Base-by-base conservation (phyloP, 2,888 invertebrate genomes). In the Stenolophus ochropezus region DNA sequence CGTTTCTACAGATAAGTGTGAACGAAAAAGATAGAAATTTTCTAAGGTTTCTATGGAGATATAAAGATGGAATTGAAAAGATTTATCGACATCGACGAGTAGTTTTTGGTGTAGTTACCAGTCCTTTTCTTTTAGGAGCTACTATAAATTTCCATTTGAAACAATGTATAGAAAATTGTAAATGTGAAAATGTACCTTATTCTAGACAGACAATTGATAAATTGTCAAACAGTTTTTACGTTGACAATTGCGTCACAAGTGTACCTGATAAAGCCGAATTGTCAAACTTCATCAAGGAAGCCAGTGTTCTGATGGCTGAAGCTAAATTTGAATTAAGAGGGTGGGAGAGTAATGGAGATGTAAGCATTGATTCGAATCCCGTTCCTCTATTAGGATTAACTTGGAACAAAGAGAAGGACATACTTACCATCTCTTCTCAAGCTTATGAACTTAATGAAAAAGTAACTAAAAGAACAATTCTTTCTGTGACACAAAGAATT, bases 1-100 rank as follows among this genome's bases (percentile, higher is more conserved):
- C 86, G 0, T 86, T 86, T 76, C 83, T 84, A n/a, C 85, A 86
- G 83, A 85, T 87, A n/a, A 82, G 81, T 47, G 25, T 85, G 2
- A 49, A 78, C 0, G 51, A 82, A 79, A 65, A 83, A 2, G 84
- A 86, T 79, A 33, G 87, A 75, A 82, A 86, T 74, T 85, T 83
- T 83, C 73, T 86, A 1, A n/a, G 84, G 21, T 87, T 87, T 82
- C 74, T 87, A 11, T 85, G 56, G 33, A 53, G 16, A 75, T 53
- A 51, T 1, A 16, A n/a, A 33, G 4, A 69, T 42, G 69, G 83
- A 0, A 56, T 74, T 18, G 27, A 69, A 53, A 82, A 25, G 23
- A 47, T 79, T 2, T 75, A 27, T 23, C 53, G 75, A 1, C 75
- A 75, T 25, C 20, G 21, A 23, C 20, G 56, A 27, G 75, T 75